Evolutionary conservation across 2,113 vertebrate genomes (phyloP).

Genomic region (Boulengeromyrus knoepffleri): DNA sequence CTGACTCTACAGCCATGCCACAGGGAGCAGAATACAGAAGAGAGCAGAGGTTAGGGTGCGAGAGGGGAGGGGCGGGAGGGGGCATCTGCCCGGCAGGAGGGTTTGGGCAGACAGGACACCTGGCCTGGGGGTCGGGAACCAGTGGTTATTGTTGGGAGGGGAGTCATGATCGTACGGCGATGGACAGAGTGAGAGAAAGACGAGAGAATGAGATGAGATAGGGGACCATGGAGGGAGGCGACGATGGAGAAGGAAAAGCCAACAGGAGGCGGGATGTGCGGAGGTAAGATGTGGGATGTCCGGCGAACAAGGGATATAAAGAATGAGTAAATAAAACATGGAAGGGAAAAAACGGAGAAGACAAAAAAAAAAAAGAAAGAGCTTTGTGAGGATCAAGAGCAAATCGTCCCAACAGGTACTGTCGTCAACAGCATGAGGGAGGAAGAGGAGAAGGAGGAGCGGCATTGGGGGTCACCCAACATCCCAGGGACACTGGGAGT

Average conservation of each 20-base stretch:
- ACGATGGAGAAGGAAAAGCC: background rate
- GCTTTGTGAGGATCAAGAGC: slow-evolving; percentile 38
- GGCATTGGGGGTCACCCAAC: background rate
- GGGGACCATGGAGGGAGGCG: background rate
- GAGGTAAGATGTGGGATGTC: background rate
- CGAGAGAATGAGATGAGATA: background rate
- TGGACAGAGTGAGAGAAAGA: background rate
- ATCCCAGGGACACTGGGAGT: background rate
- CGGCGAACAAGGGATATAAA: slow-evolving; percentile 20
- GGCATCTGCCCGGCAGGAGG: slow-evolving; percentile 91
- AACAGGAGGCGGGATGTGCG: background rate
- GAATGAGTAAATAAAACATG: background rate
- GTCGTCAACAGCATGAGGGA: slow-evolving; percentile 36
- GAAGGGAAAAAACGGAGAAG: background rate
- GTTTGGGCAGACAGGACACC: slow-evolving; percentile 62
- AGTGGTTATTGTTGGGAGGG: slow-evolving; percentile 67
- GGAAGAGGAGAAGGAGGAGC: background rate
- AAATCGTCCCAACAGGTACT: slow-evolving; percentile 50
- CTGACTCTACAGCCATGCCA: slow-evolving; percentile 98
- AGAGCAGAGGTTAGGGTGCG: slow-evolving; percentile 97
- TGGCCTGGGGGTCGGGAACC: slow-evolving; percentile 47
- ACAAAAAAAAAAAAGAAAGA: slow-evolving; percentile 3
- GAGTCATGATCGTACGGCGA: slow-evolving; percentile 42
- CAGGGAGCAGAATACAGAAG: slow-evolving; percentile 98
- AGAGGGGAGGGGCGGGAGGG: slow-evolving; percentile 84